Conservation (phyloP, 2,797 vertebrate species). For the Sebastes itinus region DNA sequence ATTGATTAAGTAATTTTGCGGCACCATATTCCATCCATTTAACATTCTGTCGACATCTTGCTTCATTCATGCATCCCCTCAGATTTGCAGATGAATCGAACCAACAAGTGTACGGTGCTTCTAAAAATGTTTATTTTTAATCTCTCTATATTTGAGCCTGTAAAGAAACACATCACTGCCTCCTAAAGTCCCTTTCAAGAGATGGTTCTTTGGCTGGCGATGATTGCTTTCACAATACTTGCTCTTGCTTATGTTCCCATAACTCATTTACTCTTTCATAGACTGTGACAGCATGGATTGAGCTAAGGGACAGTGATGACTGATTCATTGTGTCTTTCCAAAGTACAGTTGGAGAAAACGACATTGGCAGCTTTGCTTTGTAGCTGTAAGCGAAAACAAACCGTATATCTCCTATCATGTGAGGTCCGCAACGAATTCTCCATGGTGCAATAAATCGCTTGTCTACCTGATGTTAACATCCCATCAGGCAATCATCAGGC, state of each 20-base stretch:
- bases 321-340: conserved; percentile 66
- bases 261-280: conserved; percentile 67
- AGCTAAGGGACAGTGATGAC: conserved; percentile 64
- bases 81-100: conserved; percentile 18
- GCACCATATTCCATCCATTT: background rate
- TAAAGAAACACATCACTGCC: conserved; percentile 34
- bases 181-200: conserved; percentile 29
- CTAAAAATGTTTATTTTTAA: conserved; percentile 32
- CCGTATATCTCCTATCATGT: conserved; percentile 41
- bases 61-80: background rate
- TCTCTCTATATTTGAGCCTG: conserved; percentile 29
- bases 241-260: conserved; percentile 54
- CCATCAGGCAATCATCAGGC: conserved; percentile 65
- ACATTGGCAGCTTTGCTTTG: conserved; percentile 64
- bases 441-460: conserved; percentile 57
- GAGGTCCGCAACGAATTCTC: conserved; percentile 64
- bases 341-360: conserved; percentile 62
- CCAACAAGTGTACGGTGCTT: background rate
- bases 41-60: background rate
- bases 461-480: conserved; percentile 70
- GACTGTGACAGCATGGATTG: conserved; percentile 61
- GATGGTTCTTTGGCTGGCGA: conserved; percentile 40
- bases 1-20: background rate
- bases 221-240: conserved; percentile 63
- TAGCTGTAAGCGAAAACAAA: conserved; percentile 61